Percentiles rank a stretch among this genome's conserved stretches.
Evolutionary conservation across 2,888 invertebrate species (phyloP).

Genomic region (Ophonus ardosiacus): DNA sequence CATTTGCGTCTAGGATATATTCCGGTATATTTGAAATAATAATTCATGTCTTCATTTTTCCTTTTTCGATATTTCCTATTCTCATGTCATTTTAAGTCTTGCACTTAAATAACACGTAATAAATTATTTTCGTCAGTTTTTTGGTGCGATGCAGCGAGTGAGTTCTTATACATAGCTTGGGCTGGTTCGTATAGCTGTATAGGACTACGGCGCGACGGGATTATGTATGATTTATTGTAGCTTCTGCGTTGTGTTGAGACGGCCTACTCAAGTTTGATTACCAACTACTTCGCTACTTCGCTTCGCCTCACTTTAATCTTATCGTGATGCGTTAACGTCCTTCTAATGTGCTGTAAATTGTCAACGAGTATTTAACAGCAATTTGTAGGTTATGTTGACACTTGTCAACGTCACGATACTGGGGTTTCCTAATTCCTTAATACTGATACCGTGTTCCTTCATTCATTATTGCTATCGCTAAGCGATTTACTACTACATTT

Average conservation of each 20-base stretch:
- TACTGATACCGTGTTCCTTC: not conserved
- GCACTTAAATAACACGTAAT: slow-evolving; percentile 47
- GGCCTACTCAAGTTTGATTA: slow-evolving; percentile 48
- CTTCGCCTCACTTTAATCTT: slow-evolving; percentile 27
- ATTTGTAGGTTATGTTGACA: slow-evolving; percentile 43
- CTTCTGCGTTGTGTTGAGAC: slow-evolving; percentile 42
- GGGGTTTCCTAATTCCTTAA: not conserved
- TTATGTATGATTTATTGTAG: slow-evolving; percentile 53
- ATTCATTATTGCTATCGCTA: not conserved
- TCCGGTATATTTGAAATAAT: slow-evolving; percentile 33
- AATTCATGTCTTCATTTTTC: slow-evolving; percentile 15
- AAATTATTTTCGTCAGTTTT: slow-evolving; percentile 48
- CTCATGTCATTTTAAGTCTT: slow-evolving; percentile 50
- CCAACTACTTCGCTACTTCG: slow-evolving; percentile 15
- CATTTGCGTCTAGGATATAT: slow-evolving; percentile 14
- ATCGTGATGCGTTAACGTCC: slow-evolving; percentile 42
- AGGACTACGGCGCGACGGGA: slow-evolving; percentile 33
- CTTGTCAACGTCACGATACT: slow-evolving; percentile 15
- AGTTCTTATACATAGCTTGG: not conserved
- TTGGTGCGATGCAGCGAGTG: slow-evolving; percentile 1
- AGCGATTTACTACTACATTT: not conserved
- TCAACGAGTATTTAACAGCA: slow-evolving; percentile 38
- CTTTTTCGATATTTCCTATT: slow-evolving; percentile 32
- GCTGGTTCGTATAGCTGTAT: not conserved
- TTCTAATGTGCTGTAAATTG: slow-evolving; percentile 51